Conservation (phyloP, 2,797 vertebrate species). For the Fundulus diaphanus region DNA sequence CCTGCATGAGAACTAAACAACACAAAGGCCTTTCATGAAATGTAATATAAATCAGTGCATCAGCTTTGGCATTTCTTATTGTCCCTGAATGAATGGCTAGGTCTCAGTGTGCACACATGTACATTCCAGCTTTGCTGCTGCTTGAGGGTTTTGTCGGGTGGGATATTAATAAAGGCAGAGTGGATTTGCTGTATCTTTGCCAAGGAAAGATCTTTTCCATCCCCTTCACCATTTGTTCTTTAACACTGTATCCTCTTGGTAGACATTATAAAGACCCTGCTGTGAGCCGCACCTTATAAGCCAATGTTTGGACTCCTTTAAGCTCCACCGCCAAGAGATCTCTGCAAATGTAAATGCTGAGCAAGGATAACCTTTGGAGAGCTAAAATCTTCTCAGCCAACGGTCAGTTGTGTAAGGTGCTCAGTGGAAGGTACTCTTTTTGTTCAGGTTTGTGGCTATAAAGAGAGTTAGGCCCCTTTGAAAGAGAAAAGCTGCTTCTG, state of each 20-base stretch:
- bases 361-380: conserved; percentile 33
- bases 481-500: conserved; percentile 30
- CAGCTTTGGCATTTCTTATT: conserved; percentile 4
- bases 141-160: conserved; percentile 34
- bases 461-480: conserved; percentile 28
- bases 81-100: conserved; percentile 25
- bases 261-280: conserved; percentile 65
- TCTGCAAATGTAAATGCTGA: conserved; percentile 65
- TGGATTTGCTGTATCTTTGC: conserved; percentile 55
- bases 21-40: background rate
- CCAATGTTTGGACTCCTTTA: conserved; percentile 79
- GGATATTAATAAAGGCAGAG: conserved; percentile 61
- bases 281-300: conserved; percentile 75
- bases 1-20: background rate
- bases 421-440: conserved; percentile 16
- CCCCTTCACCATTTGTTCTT: conserved; percentile 45
- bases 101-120: conserved; percentile 18
- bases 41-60: conserved; percentile 15
- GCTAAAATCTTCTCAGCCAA: conserved; percentile 42
- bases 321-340: conserved; percentile 61
- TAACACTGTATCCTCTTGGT: conserved; percentile 48
- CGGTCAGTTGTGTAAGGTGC: too few species aligned
- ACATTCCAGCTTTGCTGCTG: conserved; percentile 39
- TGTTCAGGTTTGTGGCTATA: conserved; percentile 36
- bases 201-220: conserved; percentile 62